Evolutionary conservation across 1,140 invertebrate genomes (phyloP), one percentile per base, ranked within the genome.

Genomic region (Saxidomus purpurata): DNA sequence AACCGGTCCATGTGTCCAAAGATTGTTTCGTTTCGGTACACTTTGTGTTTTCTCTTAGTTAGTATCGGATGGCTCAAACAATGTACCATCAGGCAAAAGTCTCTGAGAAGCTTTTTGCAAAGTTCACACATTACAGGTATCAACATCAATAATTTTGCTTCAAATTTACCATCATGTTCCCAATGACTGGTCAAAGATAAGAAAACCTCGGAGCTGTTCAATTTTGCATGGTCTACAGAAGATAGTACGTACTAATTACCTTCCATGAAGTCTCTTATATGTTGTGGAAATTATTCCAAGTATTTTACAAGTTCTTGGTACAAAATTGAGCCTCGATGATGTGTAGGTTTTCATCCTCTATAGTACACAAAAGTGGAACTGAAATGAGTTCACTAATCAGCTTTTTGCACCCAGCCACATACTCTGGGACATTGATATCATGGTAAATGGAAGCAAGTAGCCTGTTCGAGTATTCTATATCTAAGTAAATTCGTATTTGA

Each of bases 141-240:
- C 8, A 84, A 9, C 15, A 43, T 47, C 11, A 25, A 17, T 22
- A 84, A 36, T 0, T 19, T 43, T 13, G 61, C 38, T 6, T 31
- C n/a, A 67, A 84, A 59, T 69, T 69, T 84, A 6, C 34, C 55
- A 47, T 84, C 81, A 84, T 84, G 81, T 69, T 84, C 61, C 81
- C 81, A 84, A 9, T 69, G 38, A 31, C n/a, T 49, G 25, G 38
- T 69, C 22, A 84, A 49, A 69, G 25, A 6, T 4, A 28, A 17
- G 31, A 47, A 4, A 43, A 69, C 31, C 38, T 38, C 11, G 11
- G 79, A 81, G 4, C 11, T 59, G 3, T 4, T 25, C n/a, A 84
- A 28, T 84, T 69, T 84, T n/a, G 15, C 81, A 0, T 22, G 3
- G 28, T 84, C 8, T 0, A 69, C 81, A 84, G 40, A 84, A 25